A percentile compares a stretch with the other conserved stretches of the same genome.
Conservation (phyloP, 2,797 vertebrate species). For the Falco biarmicus region DNA sequence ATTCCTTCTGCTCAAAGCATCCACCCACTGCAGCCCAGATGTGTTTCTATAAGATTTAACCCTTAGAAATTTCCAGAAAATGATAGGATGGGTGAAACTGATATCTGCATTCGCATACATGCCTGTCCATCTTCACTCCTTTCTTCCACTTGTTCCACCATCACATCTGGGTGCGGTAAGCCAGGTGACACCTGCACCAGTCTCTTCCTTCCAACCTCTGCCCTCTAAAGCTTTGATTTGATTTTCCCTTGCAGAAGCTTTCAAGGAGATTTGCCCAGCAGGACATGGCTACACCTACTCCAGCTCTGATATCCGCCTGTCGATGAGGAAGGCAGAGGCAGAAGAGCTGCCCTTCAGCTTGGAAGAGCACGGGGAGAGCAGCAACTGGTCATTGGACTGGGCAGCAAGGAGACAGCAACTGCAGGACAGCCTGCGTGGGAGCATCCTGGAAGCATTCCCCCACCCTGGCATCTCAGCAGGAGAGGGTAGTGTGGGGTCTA, state of each 20-base stretch:
- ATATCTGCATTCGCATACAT: not conserved
- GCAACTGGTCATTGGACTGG: not conserved
- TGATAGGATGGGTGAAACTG: not conserved
- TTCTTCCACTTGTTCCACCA: not conserved
- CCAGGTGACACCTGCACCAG: not conserved
- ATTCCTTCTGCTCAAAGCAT: not conserved
- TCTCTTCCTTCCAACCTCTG: not conserved
- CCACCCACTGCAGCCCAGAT: not conserved
- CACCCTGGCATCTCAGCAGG: not conserved
- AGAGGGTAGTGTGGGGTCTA: constrained; percentile 37
- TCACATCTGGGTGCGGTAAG: not conserved
- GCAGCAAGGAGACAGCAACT: constrained; percentile 61
- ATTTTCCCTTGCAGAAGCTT: constrained; percentile 81
- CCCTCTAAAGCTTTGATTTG: not conserved
- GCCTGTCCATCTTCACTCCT: not conserved
- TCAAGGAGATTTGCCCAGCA: constrained; percentile 95
- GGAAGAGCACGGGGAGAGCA: constrained; percentile 54
- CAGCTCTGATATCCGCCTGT: constrained; percentile 82
- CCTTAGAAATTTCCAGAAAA: not conserved
- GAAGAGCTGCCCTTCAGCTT: constrained; percentile 82
- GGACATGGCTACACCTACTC: constrained; percentile 96
- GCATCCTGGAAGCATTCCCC: not conserved
- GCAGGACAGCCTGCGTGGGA: constrained; percentile 41
- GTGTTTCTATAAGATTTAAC: not conserved
- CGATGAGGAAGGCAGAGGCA: constrained; percentile 86